These are phyloP conservation scores for Heliconius aoede DNA, from an alignment of 2,888 invertebrate genomes.

Conservation along the genomic window DNA sequence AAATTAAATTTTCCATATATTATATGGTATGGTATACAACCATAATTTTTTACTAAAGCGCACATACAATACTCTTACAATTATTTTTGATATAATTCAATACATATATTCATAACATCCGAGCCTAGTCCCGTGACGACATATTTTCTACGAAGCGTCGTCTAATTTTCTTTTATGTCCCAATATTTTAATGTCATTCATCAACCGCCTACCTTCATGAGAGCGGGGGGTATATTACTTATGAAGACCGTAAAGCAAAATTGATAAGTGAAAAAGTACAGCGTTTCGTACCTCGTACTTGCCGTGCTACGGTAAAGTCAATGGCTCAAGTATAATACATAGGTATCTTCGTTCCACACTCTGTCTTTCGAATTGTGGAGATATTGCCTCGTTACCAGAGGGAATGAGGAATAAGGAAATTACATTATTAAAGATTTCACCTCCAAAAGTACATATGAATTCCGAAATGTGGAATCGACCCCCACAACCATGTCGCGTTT, in stretches of 20 bases:
- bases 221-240: not conserved
- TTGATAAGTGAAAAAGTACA: not conserved
- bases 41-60: not conserved
- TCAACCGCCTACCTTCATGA: slow-evolving; percentile 23
- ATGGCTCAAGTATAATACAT: no score
- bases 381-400: no score
- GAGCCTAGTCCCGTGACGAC: not conserved
- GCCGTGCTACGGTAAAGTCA: no score
- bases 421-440: no score
- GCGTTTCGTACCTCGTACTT: no score
- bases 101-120: not conserved
- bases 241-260: not conserved
- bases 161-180: slow-evolving; percentile 23
- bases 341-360: no score
- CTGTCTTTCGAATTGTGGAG: no score
- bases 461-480: no score
- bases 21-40: not conserved
- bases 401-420: no score
- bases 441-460: no score
- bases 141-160: not conserved
- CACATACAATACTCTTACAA: not conserved
- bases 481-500: no score
- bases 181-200: slow-evolving; percentile 19
- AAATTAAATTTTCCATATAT: not conserved
- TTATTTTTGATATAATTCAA: not conserved